Percentiles rank a stretch among this genome's conserved stretches.
These are phyloP conservation scores for Trichomalopsis sarcophagae DNA, from an alignment of 1,140 invertebrate genomes.

Conservation along the genomic window DNA sequence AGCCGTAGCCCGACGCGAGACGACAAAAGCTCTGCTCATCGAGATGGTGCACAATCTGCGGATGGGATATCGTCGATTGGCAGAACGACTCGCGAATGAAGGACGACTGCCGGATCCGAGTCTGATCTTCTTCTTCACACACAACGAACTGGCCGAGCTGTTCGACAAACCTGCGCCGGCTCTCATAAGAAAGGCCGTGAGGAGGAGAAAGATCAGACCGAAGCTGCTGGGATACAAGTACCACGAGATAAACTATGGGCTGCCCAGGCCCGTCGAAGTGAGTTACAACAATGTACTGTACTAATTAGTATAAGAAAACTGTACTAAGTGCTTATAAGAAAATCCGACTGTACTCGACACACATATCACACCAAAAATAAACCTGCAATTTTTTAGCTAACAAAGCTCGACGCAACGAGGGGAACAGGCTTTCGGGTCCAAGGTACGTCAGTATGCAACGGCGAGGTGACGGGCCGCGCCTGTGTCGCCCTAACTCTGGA, in stretches of 20 bases:
- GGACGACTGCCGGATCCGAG: conserved; percentile 80
- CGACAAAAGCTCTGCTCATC: conserved; percentile 80
- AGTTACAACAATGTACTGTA: not conserved
- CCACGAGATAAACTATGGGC: conserved; percentile 24
- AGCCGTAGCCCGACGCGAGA: conserved; percentile 80
- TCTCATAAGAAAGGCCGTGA: conserved; percentile 76
- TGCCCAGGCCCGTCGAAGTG: conserved; percentile 29
- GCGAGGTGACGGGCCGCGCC: conserved; percentile 80
- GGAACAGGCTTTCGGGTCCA: not conserved
- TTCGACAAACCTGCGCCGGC: conserved; percentile 74
- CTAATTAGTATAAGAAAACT: no score
- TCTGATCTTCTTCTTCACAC: conserved; percentile 83
- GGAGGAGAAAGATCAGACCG: not conserved
- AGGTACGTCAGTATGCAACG: conserved; percentile 84
- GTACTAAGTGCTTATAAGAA: no score
- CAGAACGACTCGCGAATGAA: conserved; percentile 76
- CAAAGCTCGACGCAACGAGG: not conserved
- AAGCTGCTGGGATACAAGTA: conserved; percentile 70
- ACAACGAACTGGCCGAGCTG: conserved; percentile 79
- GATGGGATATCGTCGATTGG: conserved; percentile 78
- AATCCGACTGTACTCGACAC: no score
- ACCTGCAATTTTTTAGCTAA: not conserved
- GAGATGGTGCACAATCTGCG: conserved; percentile 78
- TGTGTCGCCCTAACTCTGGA: conserved; percentile 80
- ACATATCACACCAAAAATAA: not conserved